phyloP scores from a whole-genome alignment of 2,888 invertebrate species.

The Andrena haemorrhoa region DNA sequence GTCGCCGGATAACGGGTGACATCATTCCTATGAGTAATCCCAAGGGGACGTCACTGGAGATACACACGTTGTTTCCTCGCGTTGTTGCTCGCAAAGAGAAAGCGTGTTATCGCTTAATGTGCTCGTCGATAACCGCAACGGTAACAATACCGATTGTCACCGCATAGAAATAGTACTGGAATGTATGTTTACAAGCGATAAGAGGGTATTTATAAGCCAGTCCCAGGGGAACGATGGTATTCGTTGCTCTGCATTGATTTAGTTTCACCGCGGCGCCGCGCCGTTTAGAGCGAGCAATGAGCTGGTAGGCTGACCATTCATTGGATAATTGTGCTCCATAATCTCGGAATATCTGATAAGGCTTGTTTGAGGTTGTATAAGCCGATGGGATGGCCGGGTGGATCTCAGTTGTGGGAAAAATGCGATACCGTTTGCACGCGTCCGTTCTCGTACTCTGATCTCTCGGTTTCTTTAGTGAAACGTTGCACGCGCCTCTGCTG shows the following conservation, averaged over 20 bases:
- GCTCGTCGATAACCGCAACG: too few species aligned
- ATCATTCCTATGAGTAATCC: conserved; percentile 35
- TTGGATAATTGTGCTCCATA: conserved; percentile 77
- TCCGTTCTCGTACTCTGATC: background rate
- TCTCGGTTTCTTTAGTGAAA: background rate
- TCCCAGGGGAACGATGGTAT: background rate
- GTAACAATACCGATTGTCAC: too few species aligned
- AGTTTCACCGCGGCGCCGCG: conserved; percentile 16
- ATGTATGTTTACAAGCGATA: background rate
- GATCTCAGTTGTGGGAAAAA: conserved; percentile 66
- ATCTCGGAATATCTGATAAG: conserved; percentile 79
- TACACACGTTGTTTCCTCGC: too few species aligned
- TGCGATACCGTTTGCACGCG: conserved; percentile 43
- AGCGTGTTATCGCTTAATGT: too few species aligned
- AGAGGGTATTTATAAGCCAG: background rate
- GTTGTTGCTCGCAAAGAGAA: too few species aligned
- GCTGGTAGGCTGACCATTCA: conserved; percentile 77
- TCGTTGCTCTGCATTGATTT: conserved; percentile 1
- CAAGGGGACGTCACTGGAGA: too few species aligned
- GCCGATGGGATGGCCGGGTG: conserved; percentile 46
- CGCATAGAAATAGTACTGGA: background rate
- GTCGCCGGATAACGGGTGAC: conserved; percentile 55
- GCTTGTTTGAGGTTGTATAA: conserved; percentile 31
- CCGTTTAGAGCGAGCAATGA: conserved; percentile 72
- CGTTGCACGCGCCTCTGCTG: background rate